Evolutionary conservation across 2,113 vertebrate species (phyloP), one percentile per base, ranked within the genome.

Genomic region (Solea senegalensis): DNA sequence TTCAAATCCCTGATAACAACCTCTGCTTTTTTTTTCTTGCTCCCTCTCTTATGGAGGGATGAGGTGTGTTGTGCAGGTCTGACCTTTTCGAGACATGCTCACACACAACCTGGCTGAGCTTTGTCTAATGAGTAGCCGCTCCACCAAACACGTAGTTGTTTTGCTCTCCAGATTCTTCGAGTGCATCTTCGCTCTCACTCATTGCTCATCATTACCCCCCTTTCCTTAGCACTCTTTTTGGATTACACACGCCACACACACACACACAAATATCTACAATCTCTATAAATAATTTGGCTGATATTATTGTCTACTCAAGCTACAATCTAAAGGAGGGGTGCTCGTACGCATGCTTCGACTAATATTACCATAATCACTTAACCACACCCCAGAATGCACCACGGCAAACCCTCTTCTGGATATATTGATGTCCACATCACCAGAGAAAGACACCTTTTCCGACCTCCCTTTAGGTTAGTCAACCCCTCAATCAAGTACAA

Each of bases 391-490:
- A 78, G 13, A 58, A 62, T 16, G 14, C 80, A 50, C 34, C 73
- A 34, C 16, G 27, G 26, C 26, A 43, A 60, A 11, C 27, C 66
- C 2, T 3, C 44, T 51, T 40, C 39, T 50, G 16, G 16, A 44
- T 45, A 28, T 27, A 72, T 11, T 13, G 48, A 14, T 58, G 74
- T 63, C 7, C 62, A 50, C 50, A 56, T 67, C 82, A 74, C 51
- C 70, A 0, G 55, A 74, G 66, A 80, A 73, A 59, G 51, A 70
- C 64, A 39, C 56, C 63, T 52, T 40, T 16, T 48, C 16, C 57
- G 61, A 8, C 57, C 50, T 75, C 7, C 50, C 41, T 53, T 58
- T 87, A 85, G 90, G 90, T 91, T 78, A 89, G 90, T 91, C 68
- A 68, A 74, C 41, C 49, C 61, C 43, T 80, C 58, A 43, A 21